These are phyloP conservation scores for Lasioglossum oenotherae DNA, from an alignment of 2,888 invertebrate species.

Conservation along the genomic window DNA sequence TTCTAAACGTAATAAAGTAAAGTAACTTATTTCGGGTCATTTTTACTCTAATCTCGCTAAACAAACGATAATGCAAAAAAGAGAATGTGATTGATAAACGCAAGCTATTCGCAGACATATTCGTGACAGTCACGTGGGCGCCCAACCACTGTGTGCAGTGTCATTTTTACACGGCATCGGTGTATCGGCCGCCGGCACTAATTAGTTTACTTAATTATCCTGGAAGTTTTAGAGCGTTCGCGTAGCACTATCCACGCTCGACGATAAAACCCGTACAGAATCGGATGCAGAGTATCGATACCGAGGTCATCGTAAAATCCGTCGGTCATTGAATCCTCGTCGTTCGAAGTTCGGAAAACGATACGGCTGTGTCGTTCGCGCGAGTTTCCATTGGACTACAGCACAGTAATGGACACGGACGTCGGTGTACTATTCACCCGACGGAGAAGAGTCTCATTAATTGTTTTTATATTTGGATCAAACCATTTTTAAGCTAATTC, in stretches of 20 bases:
- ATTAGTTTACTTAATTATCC: conserved; percentile 79
- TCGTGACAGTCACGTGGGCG: conserved; percentile 38
- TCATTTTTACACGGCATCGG: conserved; percentile 62
- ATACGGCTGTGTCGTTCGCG: conserved; percentile 12
- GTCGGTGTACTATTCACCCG: background rate
- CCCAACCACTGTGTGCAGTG: conserved; percentile 31
- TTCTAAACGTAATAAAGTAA: no score
- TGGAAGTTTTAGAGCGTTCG: conserved; percentile 68
- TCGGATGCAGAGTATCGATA: background rate
- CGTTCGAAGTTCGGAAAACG: conserved; percentile 26
- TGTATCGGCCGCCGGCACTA: conserved; percentile 67
- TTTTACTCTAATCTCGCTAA: background rate
- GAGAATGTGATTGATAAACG: conserved; percentile 68
- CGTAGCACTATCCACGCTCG: conserved; percentile 6
- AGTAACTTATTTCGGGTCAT: no score
- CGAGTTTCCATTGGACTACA: conserved; percentile 20
- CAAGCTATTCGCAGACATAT: conserved; percentile 75
- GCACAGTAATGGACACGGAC: conserved; percentile 24
- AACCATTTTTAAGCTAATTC: background rate
- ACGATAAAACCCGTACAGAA: conserved; percentile 46
- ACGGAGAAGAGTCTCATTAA: background rate
- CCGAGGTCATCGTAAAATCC: conserved; percentile 51
- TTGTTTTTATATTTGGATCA: background rate
- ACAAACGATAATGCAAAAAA: background rate
- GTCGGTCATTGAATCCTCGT: conserved; percentile 25